Evolutionary conservation across 2,888 invertebrate species (phyloP).

Genomic region (Polymixis lichenea): DNA sequence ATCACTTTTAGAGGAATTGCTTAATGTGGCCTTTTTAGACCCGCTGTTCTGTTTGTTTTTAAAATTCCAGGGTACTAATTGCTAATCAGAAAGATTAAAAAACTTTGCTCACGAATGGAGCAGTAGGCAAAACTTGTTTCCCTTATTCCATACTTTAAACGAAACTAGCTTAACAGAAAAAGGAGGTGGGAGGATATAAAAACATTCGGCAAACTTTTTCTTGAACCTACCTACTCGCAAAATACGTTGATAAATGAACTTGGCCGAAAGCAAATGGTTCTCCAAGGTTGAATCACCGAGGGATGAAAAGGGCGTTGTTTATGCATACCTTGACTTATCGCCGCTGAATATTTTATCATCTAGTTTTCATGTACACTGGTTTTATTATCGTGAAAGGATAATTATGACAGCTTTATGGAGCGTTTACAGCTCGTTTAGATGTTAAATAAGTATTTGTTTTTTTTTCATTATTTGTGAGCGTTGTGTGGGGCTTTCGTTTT

Average conservation of each 20-base stretch:
- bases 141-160: slow-evolving; percentile 1
- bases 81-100: neutral
- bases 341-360: slow-evolving; percentile 68
- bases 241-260: slow-evolving; percentile 66
- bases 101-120: neutral
- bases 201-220: slow-evolving; percentile 29
- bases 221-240: slow-evolving; percentile 11
- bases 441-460: slow-evolving; percentile 16
- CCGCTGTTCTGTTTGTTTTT: slow-evolving; percentile 1
- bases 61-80: neutral
- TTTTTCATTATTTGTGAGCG: slow-evolving; percentile 14
- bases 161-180: neutral
- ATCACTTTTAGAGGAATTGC: too few species aligned
- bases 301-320: slow-evolving; percentile 67
- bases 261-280: slow-evolving; percentile 48
- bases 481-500: neutral
- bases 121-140: neutral
- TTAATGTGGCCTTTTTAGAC: too few species aligned
- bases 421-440: slow-evolving; percentile 41
- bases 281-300: slow-evolving; percentile 63
- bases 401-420: slow-evolving; percentile 48
- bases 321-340: slow-evolving; percentile 68
- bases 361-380: slow-evolving; percentile 52
- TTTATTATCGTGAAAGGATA: slow-evolving; percentile 54
- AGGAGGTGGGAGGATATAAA: neutral